phyloP scores from a whole-genome alignment of 2,888 invertebrate genomes.

The Epistrophella euchroma region DNA sequence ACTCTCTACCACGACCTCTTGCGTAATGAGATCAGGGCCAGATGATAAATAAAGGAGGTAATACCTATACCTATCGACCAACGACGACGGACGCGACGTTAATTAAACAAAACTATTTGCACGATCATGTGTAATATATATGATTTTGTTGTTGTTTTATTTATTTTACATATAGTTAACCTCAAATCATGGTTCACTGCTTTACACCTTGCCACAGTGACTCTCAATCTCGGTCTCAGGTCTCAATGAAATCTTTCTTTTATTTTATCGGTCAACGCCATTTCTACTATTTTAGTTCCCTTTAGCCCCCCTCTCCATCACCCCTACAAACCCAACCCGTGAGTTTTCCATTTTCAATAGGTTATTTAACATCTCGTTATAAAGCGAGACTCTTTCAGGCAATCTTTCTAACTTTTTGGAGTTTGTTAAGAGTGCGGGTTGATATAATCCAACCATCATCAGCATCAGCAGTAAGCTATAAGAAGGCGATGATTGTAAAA shows the following conservation, averaged over 20 bases:
- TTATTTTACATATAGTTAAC: slow-evolving; percentile 23
- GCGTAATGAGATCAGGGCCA: slow-evolving; percentile 64
- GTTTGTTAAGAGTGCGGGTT: slow-evolving; percentile 16
- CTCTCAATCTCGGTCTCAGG: not conserved
- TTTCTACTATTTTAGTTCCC: too few relatives aligned
- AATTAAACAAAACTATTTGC: slow-evolving; percentile 19
- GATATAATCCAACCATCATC: slow-evolving; percentile 9
- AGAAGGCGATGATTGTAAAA: slow-evolving; percentile 28
- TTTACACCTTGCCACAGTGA: slow-evolving; percentile 26
- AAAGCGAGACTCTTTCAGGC: slow-evolving; percentile 20
- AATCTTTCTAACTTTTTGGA: slow-evolving; percentile 12
- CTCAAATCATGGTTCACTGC: slow-evolving; percentile 41
- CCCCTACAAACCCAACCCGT: not conserved
- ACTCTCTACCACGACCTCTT: slow-evolving; percentile 53
- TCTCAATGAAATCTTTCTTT: slow-evolving; percentile 12
- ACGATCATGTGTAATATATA: slow-evolving; percentile 17
- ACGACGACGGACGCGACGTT: not conserved
- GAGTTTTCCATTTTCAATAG: slow-evolving; percentile 7
- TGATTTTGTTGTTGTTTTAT: not conserved
- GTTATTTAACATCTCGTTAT: slow-evolving; percentile 45
- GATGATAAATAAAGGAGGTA: not conserved
- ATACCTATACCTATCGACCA: not conserved
- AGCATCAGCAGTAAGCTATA: not conserved
- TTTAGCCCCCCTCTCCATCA: too few relatives aligned
- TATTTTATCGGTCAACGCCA: slow-evolving; percentile 13